A percentile compares a stretch with the other conserved stretches of the same genome.
Conservation (phyloP, 2,888 invertebrate species). For the Lissonota sp. region DNA sequence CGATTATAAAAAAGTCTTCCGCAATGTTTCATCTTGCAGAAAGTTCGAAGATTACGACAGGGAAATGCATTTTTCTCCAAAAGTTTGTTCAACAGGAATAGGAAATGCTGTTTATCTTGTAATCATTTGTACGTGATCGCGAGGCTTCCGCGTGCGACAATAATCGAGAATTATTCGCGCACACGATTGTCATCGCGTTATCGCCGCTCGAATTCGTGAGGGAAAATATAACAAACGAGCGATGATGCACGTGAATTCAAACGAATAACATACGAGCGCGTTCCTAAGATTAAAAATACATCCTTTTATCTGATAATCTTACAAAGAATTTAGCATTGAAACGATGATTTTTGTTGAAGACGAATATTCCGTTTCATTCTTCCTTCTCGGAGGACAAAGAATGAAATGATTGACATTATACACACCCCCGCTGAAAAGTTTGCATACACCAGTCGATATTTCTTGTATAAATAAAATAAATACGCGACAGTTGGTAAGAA, state of each 20-base stretch:
- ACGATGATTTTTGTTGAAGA: too few relatives aligned
- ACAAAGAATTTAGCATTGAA: too few relatives aligned
- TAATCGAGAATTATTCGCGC: neutral
- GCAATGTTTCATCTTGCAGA: neutral
- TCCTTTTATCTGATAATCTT: neutral
- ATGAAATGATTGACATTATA: too few relatives aligned
- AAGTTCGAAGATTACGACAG: neutral
- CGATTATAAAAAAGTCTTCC: neutral
- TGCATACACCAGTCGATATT: too few relatives aligned
- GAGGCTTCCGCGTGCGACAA: conserved; percentile 1
- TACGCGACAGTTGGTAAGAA: too few relatives aligned
- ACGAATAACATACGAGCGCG: neutral
- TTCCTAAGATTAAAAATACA: neutral
- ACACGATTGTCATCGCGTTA: conserved; percentile 6
- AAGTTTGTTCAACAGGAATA: neutral
- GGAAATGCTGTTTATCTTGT: neutral
- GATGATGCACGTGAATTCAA: neutral
- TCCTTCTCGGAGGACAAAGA: too few relatives aligned
- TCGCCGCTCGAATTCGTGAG: conserved; percentile 10
- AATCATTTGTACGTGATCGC: conserved; percentile 33
- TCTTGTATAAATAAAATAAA: too few relatives aligned
- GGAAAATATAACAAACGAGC: conserved; percentile 6
- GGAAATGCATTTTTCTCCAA: neutral
- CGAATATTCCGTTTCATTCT: too few relatives aligned
- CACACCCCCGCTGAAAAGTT: too few relatives aligned